phyloP scores from a whole-genome alignment of 2,797 vertebrate species.

The Eospalax fontanierii region DNA sequence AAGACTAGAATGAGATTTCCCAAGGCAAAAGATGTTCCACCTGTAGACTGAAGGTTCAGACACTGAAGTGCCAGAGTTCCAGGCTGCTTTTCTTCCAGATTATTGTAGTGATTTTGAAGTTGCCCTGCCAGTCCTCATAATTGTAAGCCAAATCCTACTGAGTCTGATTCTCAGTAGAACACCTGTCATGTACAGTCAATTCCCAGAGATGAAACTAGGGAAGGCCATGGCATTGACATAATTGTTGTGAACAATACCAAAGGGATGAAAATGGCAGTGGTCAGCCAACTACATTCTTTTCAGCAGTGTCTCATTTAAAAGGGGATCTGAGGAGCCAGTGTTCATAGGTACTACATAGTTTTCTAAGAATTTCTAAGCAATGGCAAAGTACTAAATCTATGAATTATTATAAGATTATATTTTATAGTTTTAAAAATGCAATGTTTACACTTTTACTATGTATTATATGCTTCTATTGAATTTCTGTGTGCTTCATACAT shows the following conservation, averaged over 20 bases:
- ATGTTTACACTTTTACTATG: no score
- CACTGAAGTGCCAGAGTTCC: not conserved
- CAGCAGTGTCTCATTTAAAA: slow-evolving; percentile 16
- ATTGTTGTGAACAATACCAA: not conserved
- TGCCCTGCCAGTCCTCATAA: not conserved
- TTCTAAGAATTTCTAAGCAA: slow-evolving; percentile 15
- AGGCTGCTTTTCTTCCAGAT: not conserved
- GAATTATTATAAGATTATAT: not conserved
- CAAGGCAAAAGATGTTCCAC: not conserved
- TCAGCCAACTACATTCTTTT: not conserved
- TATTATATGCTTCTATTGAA: no score
- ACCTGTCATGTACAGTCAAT: not conserved
- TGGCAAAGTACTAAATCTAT: slow-evolving; percentile 26
- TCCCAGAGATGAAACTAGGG: not conserved
- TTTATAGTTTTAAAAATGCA: no score
- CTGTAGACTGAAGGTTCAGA: not conserved
- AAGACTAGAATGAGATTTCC: not conserved
- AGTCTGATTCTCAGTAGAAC: not conserved
- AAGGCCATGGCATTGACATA: not conserved
- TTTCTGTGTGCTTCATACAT: no score
- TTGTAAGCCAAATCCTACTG: not conserved
- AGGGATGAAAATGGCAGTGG: not conserved
- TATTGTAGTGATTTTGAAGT: not conserved
- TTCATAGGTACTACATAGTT: not conserved
- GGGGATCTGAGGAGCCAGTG: not conserved